Conservation (phyloP, 2,797 vertebrate genomes). For the Dryobates pubescens region DNA sequence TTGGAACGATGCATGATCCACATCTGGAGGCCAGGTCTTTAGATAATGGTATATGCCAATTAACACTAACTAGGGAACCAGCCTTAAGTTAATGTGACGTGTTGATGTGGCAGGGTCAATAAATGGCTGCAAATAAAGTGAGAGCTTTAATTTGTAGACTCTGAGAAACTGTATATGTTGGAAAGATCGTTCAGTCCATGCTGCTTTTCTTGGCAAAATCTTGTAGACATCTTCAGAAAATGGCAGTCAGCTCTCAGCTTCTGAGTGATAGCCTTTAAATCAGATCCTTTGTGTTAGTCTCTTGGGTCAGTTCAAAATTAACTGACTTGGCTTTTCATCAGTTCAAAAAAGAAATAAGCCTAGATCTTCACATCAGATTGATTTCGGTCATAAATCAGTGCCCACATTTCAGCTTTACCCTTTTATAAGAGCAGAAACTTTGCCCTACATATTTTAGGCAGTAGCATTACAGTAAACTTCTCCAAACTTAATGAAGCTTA, state of each 20-base stretch:
- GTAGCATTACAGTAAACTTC: constrained; percentile 51
- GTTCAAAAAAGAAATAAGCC: constrained; percentile 34
- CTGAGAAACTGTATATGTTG: constrained; percentile 28
- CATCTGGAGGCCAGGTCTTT: constrained; percentile 34
- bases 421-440: constrained; percentile 22
- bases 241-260: constrained; percentile 40
- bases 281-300: constrained; percentile 38
- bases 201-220: constrained; percentile 60
- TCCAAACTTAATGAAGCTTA: constrained; percentile 42
- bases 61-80: not conserved
- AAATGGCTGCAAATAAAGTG: constrained; percentile 28
- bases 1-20: constrained; percentile 21
- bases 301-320: constrained; percentile 45
- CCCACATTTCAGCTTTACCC: not conserved
- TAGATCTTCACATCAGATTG: constrained; percentile 36
- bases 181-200: not conserved
- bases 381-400: constrained; percentile 20
- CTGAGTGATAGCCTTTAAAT: constrained; percentile 56
- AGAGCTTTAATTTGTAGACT: constrained; percentile 3
- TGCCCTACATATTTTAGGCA: constrained; percentile 31
- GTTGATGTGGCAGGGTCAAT: constrained; percentile 11
- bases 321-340: constrained; percentile 49
- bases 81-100: constrained; percentile 22
- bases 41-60: constrained; percentile 24
- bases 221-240: constrained; percentile 60